phyloP scores from a whole-genome alignment of 1,140 invertebrate genomes.

The Drosophila biarmipes region DNA sequence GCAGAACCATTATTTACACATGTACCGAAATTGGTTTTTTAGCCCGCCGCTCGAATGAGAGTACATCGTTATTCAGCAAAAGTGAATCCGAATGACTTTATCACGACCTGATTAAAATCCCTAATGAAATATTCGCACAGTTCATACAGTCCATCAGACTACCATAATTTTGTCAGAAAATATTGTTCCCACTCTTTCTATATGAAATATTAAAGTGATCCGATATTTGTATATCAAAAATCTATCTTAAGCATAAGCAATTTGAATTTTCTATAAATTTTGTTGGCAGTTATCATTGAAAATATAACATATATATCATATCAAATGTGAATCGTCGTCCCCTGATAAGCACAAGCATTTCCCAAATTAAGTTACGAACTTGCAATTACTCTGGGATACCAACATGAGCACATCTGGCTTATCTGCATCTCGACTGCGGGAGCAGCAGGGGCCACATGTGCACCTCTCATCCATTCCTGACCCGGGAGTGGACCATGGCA shows the following conservation, averaged over 20 bases:
- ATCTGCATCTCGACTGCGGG: conserved; percentile 29
- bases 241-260: too few relatives aligned
- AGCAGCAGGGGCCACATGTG: conserved; percentile 35
- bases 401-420: conserved; percentile 17
- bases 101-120: background rate
- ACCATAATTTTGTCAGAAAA: too few relatives aligned
- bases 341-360: background rate
- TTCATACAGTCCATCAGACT: too few relatives aligned
- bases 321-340: too few relatives aligned
- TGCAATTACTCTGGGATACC: conserved; percentile 1
- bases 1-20: conserved; percentile 68
- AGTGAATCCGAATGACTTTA: background rate
- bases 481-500: conserved; percentile 14
- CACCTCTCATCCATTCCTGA: conserved; percentile 41
- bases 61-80: conserved; percentile 14
- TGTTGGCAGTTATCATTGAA: too few relatives aligned
- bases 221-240: too few relatives aligned
- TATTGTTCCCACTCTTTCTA: too few relatives aligned
- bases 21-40: conserved; percentile 34
- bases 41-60: conserved; percentile 5
- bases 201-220: too few relatives aligned
- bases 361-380: background rate
- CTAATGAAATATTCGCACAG: too few relatives aligned
- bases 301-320: too few relatives aligned
- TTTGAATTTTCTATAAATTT: too few relatives aligned